phyloP scores from a whole-genome alignment of 2,113 vertebrate genomes.

The Sphaerodactylus townsendi region DNA sequence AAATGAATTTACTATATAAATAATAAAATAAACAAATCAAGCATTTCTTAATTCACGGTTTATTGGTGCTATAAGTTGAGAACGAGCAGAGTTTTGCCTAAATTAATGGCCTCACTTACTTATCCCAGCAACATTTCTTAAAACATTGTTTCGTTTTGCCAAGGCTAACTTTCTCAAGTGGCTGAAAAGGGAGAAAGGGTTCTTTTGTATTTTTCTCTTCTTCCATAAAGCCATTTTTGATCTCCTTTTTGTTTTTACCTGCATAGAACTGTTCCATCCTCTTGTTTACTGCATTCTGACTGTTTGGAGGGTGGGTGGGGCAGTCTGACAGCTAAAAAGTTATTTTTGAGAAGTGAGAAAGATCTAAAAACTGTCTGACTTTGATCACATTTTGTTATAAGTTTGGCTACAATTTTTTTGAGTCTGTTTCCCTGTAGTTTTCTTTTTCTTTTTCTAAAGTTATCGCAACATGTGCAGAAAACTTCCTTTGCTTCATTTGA shows the following conservation, averaged over 20 bases:
- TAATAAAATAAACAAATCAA: too few species aligned
- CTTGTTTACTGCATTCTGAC: background rate
- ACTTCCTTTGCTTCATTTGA: background rate
- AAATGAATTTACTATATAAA: too few species aligned
- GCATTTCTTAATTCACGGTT: too few species aligned
- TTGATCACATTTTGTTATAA: background rate
- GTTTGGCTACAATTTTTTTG: background rate
- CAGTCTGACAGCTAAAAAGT: background rate
- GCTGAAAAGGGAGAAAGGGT: too few species aligned
- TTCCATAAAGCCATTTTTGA: background rate
- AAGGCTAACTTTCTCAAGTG: background rate
- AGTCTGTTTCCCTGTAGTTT: accelerated
- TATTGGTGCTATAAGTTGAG: background rate
- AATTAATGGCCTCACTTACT: background rate
- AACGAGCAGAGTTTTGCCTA: background rate
- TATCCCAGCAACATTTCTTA: background rate
- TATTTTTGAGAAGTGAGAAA: too few species aligned
- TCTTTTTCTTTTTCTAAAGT: background rate
- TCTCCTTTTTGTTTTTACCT: background rate
- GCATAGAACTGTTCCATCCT: too few species aligned
- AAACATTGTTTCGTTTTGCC: too few species aligned
- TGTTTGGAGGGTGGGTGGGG: background rate
- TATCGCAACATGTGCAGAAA: background rate
- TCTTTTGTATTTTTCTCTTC: background rate
- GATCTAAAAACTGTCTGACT: background rate